A percentile compares a stretch with the other conserved stretches of the same genome.
These are phyloP conservation scores for Ylistrum balloti DNA, from an alignment of 1,140 invertebrate species.

Conservation along the genomic window DNA sequence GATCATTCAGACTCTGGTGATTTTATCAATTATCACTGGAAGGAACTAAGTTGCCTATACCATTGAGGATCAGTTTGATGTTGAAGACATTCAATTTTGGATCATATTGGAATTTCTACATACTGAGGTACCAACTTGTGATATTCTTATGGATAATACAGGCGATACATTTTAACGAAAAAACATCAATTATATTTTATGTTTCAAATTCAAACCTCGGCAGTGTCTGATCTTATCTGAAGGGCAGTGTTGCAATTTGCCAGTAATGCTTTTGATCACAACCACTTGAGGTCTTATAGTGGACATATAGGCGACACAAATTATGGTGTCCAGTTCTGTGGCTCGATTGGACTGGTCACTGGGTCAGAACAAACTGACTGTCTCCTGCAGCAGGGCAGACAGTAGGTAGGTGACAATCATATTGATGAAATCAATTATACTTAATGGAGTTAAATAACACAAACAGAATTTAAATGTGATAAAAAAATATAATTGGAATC, in stretches of 20 bases:
- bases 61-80: neutral
- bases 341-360: neutral
- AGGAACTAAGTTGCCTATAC: neutral
- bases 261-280: neutral
- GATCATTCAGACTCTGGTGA: neutral
- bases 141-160: too few species aligned
- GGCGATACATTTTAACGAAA: neutral
- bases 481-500: too few species aligned
- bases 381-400: conserved; percentile 19
- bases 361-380: neutral
- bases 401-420: conserved; percentile 27
- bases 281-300: neutral
- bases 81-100: neutral
- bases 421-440: too few species aligned
- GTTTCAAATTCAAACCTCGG: neutral
- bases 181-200: neutral
- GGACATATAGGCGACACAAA: neutral
- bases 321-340: conserved; percentile 16
- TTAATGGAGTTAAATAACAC: too few species aligned
- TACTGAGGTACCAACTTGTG: too few species aligned
- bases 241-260: neutral
- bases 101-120: neutral
- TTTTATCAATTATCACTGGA: neutral
- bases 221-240: neutral
- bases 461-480: too few species aligned